Evolutionary conservation across 2,888 invertebrate genomes (phyloP).

Genomic region (Coelogynopora nodosa): DNA sequence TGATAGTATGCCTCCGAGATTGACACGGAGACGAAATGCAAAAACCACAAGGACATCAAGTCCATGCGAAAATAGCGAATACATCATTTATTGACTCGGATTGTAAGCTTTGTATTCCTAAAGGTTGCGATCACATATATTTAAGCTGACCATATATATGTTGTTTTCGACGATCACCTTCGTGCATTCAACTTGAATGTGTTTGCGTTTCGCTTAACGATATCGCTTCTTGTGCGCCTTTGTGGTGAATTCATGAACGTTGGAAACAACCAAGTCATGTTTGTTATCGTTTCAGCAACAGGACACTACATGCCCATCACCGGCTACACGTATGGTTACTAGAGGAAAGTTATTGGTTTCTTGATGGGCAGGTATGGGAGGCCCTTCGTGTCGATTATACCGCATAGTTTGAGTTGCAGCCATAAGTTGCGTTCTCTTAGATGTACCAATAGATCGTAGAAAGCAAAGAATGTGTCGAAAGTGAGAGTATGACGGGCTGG

Average conservation of each 20-base stretch:
- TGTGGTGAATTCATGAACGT: not conserved
- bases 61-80: not conserved
- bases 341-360: not conserved
- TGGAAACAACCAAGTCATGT: not conserved
- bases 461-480: not conserved
- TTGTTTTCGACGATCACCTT: not conserved
- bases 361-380: conserved; percentile 9
- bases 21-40: not conserved
- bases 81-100: not conserved
- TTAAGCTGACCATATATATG: not conserved
- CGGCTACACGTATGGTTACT: not conserved
- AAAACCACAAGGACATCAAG: not conserved
- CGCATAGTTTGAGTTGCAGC: not conserved
- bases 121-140: conserved; percentile 1
- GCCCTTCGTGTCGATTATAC: not conserved
- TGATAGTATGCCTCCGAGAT: conserved; percentile 18
- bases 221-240: not conserved
- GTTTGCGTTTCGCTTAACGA: not conserved
- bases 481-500: not conserved
- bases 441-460: conserved; percentile 6
- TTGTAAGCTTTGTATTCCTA: not conserved
- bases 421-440: conserved; percentile 12
- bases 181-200: not conserved
- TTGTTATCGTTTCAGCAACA: conserved; percentile 8
- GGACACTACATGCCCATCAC: not conserved